Conservation (phyloP, 23 tunicate species). For the Halocynthia roretzi region DNA sequence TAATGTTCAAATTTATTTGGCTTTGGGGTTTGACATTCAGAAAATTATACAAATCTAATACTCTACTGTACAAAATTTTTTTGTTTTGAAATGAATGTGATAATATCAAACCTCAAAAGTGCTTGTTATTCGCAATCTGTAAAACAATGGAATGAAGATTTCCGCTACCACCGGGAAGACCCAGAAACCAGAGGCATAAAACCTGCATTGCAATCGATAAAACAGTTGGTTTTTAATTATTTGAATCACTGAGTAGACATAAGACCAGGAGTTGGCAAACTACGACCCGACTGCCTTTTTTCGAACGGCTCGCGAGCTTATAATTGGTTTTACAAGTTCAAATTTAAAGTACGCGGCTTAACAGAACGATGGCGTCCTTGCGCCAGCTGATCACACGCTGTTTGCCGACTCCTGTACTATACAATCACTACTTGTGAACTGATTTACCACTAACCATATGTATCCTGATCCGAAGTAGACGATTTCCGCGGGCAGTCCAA, state of each 20-base stretch:
- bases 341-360: too few relatives aligned
- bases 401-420: too few relatives aligned
- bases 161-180: not conserved
- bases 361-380: too few relatives aligned
- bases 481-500: conserved; percentile 34
- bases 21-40: too few relatives aligned
- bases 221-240: not conserved
- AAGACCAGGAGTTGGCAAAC: too few relatives aligned
- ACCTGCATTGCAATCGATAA: conserved; percentile 4
- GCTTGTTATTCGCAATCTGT: conserved; percentile 4
- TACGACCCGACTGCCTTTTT: too few relatives aligned
- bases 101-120: not conserved
- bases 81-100: not conserved
- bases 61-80: not conserved
- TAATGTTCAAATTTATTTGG: not conserved
- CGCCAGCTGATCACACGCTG: too few relatives aligned
- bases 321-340: too few relatives aligned
- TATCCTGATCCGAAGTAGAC: conserved; percentile 22
- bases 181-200: not conserved
- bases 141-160: not conserved
- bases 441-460: conserved; percentile 14
- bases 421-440: not conserved
- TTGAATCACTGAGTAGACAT: not conserved
- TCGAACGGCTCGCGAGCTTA: too few relatives aligned
- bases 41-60: too few relatives aligned